Conservation (phyloP, 2,888 invertebrate genomes). For the Catonia carolina region DNA sequence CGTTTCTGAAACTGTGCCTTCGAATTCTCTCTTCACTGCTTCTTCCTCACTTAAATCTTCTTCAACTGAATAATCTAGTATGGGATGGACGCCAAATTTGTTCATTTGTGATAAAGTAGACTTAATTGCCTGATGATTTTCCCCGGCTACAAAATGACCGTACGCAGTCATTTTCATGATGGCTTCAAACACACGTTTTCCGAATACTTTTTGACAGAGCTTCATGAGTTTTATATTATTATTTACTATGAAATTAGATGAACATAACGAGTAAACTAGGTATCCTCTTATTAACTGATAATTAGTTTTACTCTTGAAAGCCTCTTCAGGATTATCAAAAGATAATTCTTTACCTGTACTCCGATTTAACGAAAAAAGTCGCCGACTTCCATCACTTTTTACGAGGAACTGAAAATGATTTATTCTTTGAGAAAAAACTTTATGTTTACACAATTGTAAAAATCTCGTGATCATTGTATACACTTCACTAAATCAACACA, state of each 20-base stretch:
- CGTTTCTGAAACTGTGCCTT: slow-evolving; percentile 52
- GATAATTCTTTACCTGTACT: no score
- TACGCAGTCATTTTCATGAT: slow-evolving; percentile 94
- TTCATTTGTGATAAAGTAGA: slow-evolving; percentile 78
- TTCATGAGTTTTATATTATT: slow-evolving; percentile 90
- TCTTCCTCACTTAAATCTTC: slow-evolving; percentile 90
- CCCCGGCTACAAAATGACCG: slow-evolving; percentile 98
- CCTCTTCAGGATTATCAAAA: slow-evolving; percentile 82
- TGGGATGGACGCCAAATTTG: slow-evolving; percentile 97
- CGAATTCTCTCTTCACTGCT: slow-evolving; percentile 88
- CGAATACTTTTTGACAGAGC: slow-evolving; percentile 62
- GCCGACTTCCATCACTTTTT: no score
- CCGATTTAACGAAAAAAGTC: no score
- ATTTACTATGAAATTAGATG: slow-evolving; percentile 77
- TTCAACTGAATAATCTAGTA: slow-evolving; percentile 97
- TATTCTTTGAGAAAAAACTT: no score
- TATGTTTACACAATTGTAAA: no score
- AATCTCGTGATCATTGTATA: no score
- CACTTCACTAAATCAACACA: no score
- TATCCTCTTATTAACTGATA: slow-evolving; percentile 84
- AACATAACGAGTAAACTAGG: slow-evolving; percentile 85
- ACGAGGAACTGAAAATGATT: no score
- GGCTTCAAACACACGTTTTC: slow-evolving; percentile 69
- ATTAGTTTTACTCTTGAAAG: slow-evolving; percentile 93
- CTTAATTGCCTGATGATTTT: slow-evolving; percentile 78